These are phyloP conservation scores for Urophycis tenuis DNA, from an alignment of 2,797 vertebrate genomes.

Conservation along the genomic window DNA sequence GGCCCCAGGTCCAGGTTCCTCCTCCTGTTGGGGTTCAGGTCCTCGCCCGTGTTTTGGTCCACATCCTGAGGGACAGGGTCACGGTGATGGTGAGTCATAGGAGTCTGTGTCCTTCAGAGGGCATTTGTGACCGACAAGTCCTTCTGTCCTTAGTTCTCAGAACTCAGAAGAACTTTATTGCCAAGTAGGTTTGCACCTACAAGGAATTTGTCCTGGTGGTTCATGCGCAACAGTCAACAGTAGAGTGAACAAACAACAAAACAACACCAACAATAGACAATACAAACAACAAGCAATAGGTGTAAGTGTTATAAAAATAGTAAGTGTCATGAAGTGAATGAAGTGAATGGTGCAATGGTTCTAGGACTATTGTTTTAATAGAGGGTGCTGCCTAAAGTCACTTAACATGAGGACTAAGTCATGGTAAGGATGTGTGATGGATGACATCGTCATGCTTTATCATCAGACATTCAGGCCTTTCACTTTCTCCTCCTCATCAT, in stretches of 20 bases:
- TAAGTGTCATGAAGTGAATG: no score
- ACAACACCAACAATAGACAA: no score
- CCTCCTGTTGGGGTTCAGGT: conserved; percentile 84
- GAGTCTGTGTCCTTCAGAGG: neutral
- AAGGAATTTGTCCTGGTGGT: no score
- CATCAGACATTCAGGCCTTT: neutral
- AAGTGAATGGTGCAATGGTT: no score
- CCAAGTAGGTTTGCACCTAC: no score
- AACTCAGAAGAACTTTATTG: no score
- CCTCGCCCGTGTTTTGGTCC: conserved; percentile 88
- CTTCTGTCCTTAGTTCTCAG: no score
- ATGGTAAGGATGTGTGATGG: neutral
- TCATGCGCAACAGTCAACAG: no score
- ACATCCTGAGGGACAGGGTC: conserved; percentile 71
- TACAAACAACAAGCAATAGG: no score
- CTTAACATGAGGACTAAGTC: neutral
- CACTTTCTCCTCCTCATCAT: neutral
- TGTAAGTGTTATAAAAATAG: no score
- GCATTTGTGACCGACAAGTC: neutral
- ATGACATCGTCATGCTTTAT: neutral
- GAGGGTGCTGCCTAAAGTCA: neutral
- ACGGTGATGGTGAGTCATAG: neutral
- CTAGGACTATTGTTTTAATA: neutral
- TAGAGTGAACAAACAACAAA: no score
- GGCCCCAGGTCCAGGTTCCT: conserved; percentile 72